Percentiles rank a stretch among this genome's conserved stretches.
Conservation (phyloP, 2,797 vertebrate species). For the Sciurus carolinensis region DNA sequence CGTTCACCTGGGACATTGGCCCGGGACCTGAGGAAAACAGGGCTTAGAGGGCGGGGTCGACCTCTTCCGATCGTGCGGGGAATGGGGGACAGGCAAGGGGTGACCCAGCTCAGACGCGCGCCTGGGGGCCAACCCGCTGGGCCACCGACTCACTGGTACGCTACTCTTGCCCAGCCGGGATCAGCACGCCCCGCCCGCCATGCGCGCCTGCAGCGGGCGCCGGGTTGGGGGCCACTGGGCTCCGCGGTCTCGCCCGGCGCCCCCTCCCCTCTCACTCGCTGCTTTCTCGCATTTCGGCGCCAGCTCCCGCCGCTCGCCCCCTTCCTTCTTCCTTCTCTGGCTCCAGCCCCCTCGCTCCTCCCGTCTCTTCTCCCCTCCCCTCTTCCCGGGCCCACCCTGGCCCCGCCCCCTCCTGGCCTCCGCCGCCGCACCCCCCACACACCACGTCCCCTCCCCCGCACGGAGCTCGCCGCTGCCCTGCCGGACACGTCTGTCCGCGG, state of each 20-base stretch:
- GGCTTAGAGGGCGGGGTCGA: slow-evolving; percentile 56
- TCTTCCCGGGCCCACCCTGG: slow-evolving; percentile 59
- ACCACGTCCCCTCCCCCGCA: slow-evolving; percentile 52
- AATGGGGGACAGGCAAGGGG: not conserved
- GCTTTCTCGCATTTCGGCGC: slow-evolving; percentile 58
- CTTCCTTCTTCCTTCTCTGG: slow-evolving; percentile 74
- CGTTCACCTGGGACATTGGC: slow-evolving; percentile 94
- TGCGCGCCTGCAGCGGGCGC: slow-evolving; percentile 8
- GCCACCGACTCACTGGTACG: slow-evolving; percentile 39
- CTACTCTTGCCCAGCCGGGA: not conserved
- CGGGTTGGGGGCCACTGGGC: slow-evolving; percentile 36
- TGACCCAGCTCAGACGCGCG: not conserved
- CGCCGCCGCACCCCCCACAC: not conserved
- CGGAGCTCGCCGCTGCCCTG: not conserved
- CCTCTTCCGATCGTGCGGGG: not conserved
- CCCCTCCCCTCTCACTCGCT: slow-evolving; percentile 65
- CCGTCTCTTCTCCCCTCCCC: slow-evolving; percentile 34
- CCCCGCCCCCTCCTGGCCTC: slow-evolving; percentile 66
- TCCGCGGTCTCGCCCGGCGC: slow-evolving; percentile 1
- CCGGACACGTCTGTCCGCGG: slow-evolving; percentile 84
- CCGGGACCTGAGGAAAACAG: slow-evolving; percentile 84
- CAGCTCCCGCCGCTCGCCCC: slow-evolving; percentile 73
- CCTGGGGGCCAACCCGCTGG: not conserved
- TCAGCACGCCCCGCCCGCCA: slow-evolving; percentile 53
- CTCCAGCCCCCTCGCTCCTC: slow-evolving; percentile 83